Conservation (phyloP, 2,888 invertebrate species). For the Aporophyla nigra region DNA sequence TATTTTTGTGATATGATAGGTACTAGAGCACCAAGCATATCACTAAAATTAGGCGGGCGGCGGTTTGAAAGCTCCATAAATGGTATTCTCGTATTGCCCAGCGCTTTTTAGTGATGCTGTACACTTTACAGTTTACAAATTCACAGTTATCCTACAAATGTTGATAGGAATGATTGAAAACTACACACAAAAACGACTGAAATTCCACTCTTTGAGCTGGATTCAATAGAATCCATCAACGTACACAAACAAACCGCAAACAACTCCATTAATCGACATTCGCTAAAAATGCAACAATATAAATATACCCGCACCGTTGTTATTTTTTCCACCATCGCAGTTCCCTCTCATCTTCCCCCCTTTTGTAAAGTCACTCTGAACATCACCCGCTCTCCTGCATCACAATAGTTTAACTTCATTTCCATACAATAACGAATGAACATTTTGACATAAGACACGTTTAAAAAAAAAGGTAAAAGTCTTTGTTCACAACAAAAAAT, state of each 20-base stretch:
- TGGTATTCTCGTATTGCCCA: too few species aligned
- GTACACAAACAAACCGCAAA: slow-evolving; percentile 29
- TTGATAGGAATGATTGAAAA: slow-evolving; percentile 43
- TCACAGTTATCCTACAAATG: slow-evolving; percentile 9
- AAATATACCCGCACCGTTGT: slow-evolving; percentile 33
- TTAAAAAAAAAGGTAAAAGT: slow-evolving; percentile 56
- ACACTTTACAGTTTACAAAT: slow-evolving; percentile 19
- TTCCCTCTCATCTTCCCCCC: slow-evolving; percentile 2
- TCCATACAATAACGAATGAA: slow-evolving; percentile 57
- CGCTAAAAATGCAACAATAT: slow-evolving; percentile 40
- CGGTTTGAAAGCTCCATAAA: too few species aligned
- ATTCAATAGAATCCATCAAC: slow-evolving; percentile 53
- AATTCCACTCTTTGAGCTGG: slow-evolving; percentile 32
- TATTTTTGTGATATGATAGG: too few species aligned
- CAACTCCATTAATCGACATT: slow-evolving; percentile 17
- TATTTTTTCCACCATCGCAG: slow-evolving; percentile 19
- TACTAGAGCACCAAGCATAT: too few species aligned
- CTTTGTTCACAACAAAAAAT: slow-evolving; percentile 61
- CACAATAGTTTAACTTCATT: slow-evolving; percentile 51
- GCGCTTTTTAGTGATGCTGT: background rate
- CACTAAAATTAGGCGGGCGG: too few species aligned
- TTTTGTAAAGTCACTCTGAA: slow-evolving; percentile 32
- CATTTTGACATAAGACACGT: slow-evolving; percentile 62
- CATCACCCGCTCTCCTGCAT: slow-evolving; percentile 31
- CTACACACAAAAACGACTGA: slow-evolving; percentile 23